A percentile compares a stretch with the other conserved stretches of the same genome.
Conservation (phyloP, 2,113 vertebrate genomes). For the Otolemur garnettii region DNA sequence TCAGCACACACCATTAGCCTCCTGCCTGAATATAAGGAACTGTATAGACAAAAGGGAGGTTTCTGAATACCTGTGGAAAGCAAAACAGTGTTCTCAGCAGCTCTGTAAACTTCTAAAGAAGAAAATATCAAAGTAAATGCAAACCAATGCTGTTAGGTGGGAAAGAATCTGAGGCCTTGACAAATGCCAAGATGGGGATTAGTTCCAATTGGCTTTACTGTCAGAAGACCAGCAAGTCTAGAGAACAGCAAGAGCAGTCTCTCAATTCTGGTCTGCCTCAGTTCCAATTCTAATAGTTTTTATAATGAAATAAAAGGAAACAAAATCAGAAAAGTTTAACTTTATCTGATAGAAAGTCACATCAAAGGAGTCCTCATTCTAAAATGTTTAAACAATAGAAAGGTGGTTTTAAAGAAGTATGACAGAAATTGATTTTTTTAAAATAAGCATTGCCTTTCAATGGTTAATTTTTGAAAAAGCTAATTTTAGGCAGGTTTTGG, state of each 20-base stretch:
- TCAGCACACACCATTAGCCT: neutral
- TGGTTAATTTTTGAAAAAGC: conserved; percentile 16
- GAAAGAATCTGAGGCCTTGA: neutral
- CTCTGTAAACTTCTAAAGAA: conserved; percentile 29
- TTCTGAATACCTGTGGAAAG: neutral
- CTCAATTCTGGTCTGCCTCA: too few relatives aligned
- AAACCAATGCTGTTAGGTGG: neutral
- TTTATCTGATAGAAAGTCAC: too few relatives aligned
- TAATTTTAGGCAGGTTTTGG: conserved; percentile 37
- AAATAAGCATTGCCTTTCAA: neutral
- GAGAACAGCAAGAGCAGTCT: too few relatives aligned
- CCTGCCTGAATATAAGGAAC: neutral
- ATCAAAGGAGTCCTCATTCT: too few relatives aligned
- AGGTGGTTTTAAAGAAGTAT: neutral
- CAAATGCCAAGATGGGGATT: too few relatives aligned
- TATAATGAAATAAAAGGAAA: too few relatives aligned
- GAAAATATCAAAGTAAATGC: neutral
- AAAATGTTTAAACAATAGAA: too few relatives aligned
- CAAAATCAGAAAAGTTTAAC: too few relatives aligned
- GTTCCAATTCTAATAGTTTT: too few relatives aligned
- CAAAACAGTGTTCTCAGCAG: neutral
- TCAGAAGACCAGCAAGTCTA: too few relatives aligned
- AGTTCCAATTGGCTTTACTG: too few relatives aligned
- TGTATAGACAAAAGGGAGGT: neutral
- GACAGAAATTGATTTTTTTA: conserved; percentile 55